Percentiles rank a stretch among this genome's conserved stretches.
These are phyloP conservation scores for Eira barbara DNA, from an alignment of 2,113 vertebrate genomes.

Conservation along the genomic window DNA sequence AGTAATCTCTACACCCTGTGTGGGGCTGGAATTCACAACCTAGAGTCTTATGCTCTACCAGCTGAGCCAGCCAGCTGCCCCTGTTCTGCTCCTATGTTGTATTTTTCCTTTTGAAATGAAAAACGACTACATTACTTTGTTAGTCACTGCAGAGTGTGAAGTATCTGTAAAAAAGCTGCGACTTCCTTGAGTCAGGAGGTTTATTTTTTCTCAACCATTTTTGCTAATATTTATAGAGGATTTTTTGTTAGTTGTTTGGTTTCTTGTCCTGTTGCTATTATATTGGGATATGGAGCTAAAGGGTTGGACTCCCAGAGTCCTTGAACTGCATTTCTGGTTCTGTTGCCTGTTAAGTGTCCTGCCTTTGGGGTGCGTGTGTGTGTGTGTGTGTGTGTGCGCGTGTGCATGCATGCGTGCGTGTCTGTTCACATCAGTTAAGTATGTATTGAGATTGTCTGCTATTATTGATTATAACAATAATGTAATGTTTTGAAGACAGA, in stretches of 20 bases:
- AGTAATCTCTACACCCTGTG: neutral
- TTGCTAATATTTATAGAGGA: conserved; percentile 1
- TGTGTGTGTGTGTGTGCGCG: too few relatives aligned
- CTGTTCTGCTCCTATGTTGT: neutral
- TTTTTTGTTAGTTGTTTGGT: neutral
- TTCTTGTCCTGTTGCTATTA: neutral
- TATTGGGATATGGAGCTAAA: neutral
- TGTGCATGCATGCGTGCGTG: neutral
- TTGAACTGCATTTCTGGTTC: conserved; percentile 11
- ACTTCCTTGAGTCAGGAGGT: neutral
- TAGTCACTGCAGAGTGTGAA: neutral
- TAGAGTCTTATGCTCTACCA: neutral
- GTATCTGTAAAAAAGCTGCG: conserved; percentile 37
- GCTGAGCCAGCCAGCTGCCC: neutral
- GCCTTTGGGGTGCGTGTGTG: neutral
- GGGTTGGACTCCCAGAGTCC: neutral
- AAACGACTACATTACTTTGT: neutral
- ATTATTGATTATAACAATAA: conserved; percentile 8
- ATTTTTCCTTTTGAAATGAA: conserved; percentile 44
- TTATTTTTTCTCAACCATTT: conserved; percentile 16
- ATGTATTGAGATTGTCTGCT: neutral
- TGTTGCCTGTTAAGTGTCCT: conserved; percentile 4
- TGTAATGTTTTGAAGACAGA: neutral
- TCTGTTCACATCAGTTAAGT: conserved; percentile 17
- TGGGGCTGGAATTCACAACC: neutral